Evolutionary conservation across 2,113 vertebrate genomes (phyloP).

Genomic region (Melanocharis versteri): DNA sequence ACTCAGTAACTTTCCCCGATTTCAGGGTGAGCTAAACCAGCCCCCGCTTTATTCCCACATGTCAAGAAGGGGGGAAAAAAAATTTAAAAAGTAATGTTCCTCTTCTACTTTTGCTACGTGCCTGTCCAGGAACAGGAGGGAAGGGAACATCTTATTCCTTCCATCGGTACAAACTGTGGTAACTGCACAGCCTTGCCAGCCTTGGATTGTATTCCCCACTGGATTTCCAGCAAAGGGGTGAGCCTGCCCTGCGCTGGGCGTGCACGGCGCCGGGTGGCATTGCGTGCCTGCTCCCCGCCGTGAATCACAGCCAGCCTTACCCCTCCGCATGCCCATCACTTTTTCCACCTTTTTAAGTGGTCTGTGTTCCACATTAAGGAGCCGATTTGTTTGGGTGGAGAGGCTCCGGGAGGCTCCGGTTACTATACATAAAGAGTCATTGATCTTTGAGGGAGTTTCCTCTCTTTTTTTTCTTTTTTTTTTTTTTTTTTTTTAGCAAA

Average conservation of each 20-base stretch:
- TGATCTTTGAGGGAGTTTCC: conserved; percentile 54
- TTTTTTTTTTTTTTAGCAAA: neutral
- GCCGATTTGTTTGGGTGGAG: conserved; percentile 27
- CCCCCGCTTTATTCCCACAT: neutral
- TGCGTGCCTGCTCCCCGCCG: neutral
- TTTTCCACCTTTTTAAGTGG: conserved; percentile 51
- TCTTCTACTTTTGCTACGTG: conserved; percentile 7
- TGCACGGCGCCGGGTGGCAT: neutral
- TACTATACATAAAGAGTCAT: conserved; percentile 53
- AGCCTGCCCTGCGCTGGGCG: neutral
- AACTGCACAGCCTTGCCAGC: neutral
- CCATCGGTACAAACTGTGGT: neutral
- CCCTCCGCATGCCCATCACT: neutral
- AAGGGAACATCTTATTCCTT: conserved; percentile 44
- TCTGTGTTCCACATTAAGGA: conserved; percentile 44
- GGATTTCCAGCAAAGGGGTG: neutral
- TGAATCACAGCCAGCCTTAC: neutral
- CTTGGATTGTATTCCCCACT: neutral
- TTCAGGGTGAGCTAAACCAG: neutral
- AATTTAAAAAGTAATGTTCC: neutral
- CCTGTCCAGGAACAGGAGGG: neutral
- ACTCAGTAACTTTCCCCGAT: neutral
- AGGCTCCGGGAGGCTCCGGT: neutral
- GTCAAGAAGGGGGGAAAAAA: neutral
- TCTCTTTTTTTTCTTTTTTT: too few relatives aligned